A percentile compares a stretch with the other conserved stretches of the same genome.
Conservation (phyloP, 1,140 invertebrate genomes). For the Wasmannia auropunctata region DNA sequence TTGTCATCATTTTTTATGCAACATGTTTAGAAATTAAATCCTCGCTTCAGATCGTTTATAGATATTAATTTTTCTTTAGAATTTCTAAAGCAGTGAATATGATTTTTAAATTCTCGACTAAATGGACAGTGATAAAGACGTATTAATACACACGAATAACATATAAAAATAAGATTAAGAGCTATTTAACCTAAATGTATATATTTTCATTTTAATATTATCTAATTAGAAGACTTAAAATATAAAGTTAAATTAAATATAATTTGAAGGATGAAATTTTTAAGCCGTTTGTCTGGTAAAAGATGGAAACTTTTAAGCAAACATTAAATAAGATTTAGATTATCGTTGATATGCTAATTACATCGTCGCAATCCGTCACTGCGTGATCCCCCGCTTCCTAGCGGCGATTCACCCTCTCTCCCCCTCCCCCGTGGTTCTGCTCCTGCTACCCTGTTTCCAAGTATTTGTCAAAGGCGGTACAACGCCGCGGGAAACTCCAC, state of each 20-base stretch:
- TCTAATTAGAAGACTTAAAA: neutral
- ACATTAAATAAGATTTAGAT: neutral
- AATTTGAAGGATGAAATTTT: neutral
- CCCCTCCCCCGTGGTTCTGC: constrained; percentile 1
- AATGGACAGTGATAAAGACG: too few species aligned
- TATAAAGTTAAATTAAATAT: neutral
- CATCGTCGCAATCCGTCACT: neutral
- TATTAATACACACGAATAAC: neutral
- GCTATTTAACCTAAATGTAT: neutral
- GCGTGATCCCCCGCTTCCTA: neutral
- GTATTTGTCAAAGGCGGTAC: constrained; percentile 84
- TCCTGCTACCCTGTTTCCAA: constrained; percentile 79
- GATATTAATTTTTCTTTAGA: neutral
- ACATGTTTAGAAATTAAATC: neutral
- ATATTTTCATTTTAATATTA: neutral
- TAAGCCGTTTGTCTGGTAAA: neutral
- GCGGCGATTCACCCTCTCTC: constrained; percentile 11
- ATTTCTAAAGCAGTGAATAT: neutral
- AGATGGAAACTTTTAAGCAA: neutral
- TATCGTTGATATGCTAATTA: neutral
- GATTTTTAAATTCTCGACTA: neutral
- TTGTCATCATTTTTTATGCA: neutral
- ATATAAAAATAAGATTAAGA: neutral
- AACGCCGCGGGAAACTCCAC: constrained; percentile 81
- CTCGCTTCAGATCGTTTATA: neutral